Conservation (phyloP, 2,888 invertebrate genomes). For the Agriopis marginaria region DNA sequence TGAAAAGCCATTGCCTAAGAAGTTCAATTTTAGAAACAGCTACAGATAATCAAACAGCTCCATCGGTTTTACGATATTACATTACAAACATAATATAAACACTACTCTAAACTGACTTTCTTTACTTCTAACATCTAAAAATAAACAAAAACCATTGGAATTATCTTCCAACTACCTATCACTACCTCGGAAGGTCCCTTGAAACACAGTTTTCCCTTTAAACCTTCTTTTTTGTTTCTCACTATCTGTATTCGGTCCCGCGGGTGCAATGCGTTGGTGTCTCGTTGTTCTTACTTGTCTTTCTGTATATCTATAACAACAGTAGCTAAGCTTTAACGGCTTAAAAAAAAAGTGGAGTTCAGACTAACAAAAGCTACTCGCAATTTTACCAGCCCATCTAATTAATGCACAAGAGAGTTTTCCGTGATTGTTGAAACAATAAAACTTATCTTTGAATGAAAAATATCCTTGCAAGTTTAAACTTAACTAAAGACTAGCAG, state of each 20-base stretch:
- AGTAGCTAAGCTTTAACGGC: not conserved
- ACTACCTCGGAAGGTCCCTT: conserved; percentile 42
- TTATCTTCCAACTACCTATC: conserved; percentile 27
- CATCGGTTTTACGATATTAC: too few relatives aligned
- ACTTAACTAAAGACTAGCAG: too few relatives aligned
- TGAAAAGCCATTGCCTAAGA: too few relatives aligned
- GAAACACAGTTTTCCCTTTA: conserved; percentile 66
- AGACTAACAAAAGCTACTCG: not conserved
- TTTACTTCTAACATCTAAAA: conserved; percentile 35
- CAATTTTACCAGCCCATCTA: too few relatives aligned
- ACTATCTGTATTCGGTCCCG: conserved; percentile 66
- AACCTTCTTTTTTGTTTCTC: conserved; percentile 66
- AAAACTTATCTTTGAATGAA: too few relatives aligned
- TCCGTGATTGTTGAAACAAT: too few relatives aligned
- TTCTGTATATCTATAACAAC: not conserved
- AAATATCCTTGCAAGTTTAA: too few relatives aligned
- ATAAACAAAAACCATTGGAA: conserved; percentile 39
- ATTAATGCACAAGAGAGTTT: too few relatives aligned
- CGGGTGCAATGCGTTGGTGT: conserved; percentile 82
- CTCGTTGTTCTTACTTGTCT: conserved; percentile 52
- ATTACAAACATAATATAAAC: not conserved
- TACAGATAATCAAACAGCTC: too few relatives aligned
- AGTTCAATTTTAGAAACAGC: too few relatives aligned
- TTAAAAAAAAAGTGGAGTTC: too few relatives aligned
- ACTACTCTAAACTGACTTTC: not conserved